Percentiles rank a stretch among this genome's conserved stretches.
phyloP scores from a whole-genome alignment of 1,140 invertebrate genomes.

The Nomia melanderi region DNA sequence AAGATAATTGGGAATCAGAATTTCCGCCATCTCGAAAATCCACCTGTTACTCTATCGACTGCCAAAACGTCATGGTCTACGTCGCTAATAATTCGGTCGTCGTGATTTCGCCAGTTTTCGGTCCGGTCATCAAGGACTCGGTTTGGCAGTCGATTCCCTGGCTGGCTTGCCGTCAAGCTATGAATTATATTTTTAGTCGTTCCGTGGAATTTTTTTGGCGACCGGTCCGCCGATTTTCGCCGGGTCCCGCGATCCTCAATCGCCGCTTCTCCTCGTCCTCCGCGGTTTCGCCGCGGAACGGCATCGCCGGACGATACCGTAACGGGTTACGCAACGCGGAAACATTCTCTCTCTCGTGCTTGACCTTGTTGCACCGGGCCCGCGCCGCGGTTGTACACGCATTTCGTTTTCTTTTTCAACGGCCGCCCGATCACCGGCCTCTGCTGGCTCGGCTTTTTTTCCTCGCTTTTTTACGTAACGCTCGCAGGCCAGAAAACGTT shows the following conservation, averaged over 20 bases:
- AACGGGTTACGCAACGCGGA: constrained; percentile 15
- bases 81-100: not conserved
- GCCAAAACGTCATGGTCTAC: not conserved
- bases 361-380: constrained; percentile 34
- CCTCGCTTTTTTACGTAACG: constrained; percentile 33
- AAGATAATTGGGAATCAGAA: not conserved
- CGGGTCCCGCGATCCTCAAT: not conserved
- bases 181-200: constrained; percentile 22
- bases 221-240: not conserved
- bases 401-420: constrained; percentile 34
- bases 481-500: not conserved
- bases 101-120: not conserved
- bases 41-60: not conserved
- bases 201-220: not conserved
- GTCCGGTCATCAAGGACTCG: not conserved
- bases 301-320: not conserved
- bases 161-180: constrained; percentile 27
- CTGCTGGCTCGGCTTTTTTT: not conserved
- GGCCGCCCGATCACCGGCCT: constrained; percentile 5
- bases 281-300: not conserved
- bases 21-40: not conserved
- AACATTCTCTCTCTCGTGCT: not conserved
- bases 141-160: constrained; percentile 3
- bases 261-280: not conserved
- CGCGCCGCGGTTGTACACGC: constrained; percentile 7